These are phyloP conservation scores for Ochropacha duplaris DNA, from an alignment of 2,888 invertebrate genomes.

Conservation along the genomic window DNA sequence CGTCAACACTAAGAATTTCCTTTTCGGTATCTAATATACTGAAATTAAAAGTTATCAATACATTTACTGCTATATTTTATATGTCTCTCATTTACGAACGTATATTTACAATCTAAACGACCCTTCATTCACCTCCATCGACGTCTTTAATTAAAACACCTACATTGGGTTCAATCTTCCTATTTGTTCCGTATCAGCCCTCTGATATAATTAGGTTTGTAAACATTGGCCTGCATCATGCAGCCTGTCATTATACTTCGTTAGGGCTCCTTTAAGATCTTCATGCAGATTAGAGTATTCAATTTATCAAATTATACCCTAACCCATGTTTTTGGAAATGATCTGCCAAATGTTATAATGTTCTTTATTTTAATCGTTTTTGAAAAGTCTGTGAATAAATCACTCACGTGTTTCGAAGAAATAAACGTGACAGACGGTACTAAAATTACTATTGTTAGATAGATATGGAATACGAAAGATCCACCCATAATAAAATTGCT, in stretches of 20 bases:
- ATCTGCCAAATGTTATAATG: no score
- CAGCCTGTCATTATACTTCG: conserved; percentile 41
- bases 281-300: not conserved
- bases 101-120: not conserved
- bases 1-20: not conserved
- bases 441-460: not conserved
- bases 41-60: not conserved
- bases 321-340: not conserved
- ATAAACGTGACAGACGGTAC: not conserved
- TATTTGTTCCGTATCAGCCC: conserved; percentile 9
- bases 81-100: not conserved
- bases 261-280: conserved; percentile 30
- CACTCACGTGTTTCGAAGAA: not conserved
- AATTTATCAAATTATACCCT: not conserved
- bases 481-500: no score
- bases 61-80: not conserved
- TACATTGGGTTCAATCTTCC: not conserved
- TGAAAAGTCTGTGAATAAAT: not conserved
- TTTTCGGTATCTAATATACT: not conserved
- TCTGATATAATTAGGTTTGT: conserved; percentile 34
- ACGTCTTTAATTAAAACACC: conserved; percentile 2
- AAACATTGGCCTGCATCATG: conserved; percentile 28
- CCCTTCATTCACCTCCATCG: not conserved
- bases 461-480: no score
- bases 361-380: no score